Percentiles rank a stretch among this genome's conserved stretches.
These are phyloP conservation scores for Platyrinchus mystaceus DNA, from an alignment of 2,797 vertebrate genomes.

Conservation along the genomic window DNA sequence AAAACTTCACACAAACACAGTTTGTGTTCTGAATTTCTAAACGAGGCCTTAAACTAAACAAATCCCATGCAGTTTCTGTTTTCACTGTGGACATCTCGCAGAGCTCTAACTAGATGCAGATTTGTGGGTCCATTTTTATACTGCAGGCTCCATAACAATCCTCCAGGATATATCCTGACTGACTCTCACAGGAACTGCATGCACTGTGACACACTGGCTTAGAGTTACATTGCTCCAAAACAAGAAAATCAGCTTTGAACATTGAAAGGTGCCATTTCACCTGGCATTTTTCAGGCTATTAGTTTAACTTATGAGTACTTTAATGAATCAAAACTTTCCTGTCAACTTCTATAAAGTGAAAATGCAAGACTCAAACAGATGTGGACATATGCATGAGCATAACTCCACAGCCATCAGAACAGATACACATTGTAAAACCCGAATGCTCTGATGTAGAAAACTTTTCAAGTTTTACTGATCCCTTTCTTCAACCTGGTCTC, in stretches of 20 bases:
- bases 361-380: neutral
- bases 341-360: neutral
- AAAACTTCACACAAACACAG: neutral
- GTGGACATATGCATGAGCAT: neutral
- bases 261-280: neutral
- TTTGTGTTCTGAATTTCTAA: constrained; percentile 8
- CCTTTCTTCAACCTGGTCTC: neutral
- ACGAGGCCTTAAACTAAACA: neutral
- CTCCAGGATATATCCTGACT: neutral
- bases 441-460: neutral
- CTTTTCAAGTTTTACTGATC: neutral
- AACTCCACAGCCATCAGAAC: neutral
- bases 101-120: neutral
- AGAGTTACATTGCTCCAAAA: neutral
- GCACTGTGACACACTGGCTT: neutral
- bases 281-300: neutral
- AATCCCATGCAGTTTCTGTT: neutral
- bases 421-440: neutral
- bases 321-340: neutral
- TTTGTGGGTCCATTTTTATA: neutral
- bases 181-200: neutral
- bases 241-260: neutral
- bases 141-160: neutral
- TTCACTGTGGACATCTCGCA: neutral
- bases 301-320: neutral